phyloP scores from a whole-genome alignment of 2,797 vertebrate genomes.

The Poecile montanus region DNA sequence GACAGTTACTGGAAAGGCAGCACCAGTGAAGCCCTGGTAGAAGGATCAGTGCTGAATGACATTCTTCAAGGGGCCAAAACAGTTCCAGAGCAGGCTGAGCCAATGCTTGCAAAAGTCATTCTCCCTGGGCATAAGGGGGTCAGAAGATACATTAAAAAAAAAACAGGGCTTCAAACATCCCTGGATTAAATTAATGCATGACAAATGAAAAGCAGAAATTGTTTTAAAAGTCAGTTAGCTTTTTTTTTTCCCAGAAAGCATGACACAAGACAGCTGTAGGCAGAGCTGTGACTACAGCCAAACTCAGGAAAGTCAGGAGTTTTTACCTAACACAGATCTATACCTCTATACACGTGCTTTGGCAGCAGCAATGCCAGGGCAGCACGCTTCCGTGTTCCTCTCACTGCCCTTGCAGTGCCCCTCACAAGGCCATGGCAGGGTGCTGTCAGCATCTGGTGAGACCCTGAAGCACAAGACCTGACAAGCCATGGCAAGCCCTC shows the following conservation, averaged over 20 bases:
- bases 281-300: neutral
- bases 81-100: neutral
- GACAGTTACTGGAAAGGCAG: neutral
- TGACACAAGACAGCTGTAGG: neutral
- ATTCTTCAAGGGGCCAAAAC: neutral
- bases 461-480: neutral
- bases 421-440: neutral
- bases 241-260: neutral
- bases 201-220: neutral
- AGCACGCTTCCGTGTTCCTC: rapidly evolving
- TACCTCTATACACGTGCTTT: rapidly evolving
- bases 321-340: neutral
- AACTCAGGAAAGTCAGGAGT: neutral
- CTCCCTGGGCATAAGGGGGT: neutral
- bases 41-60: neutral
- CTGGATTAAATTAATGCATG: neutral
- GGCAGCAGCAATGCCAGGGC: neutral
- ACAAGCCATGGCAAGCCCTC: rapidly evolving
- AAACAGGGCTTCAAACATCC: neutral
- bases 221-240: neutral
- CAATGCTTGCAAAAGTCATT: neutral
- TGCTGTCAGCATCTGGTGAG: neutral
- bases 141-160: neutral
- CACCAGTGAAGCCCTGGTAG: neutral
- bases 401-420: neutral